Evolutionary conservation across 2,888 invertebrate genomes (phyloP).

Genomic region (Drosophila silvestris): DNA sequence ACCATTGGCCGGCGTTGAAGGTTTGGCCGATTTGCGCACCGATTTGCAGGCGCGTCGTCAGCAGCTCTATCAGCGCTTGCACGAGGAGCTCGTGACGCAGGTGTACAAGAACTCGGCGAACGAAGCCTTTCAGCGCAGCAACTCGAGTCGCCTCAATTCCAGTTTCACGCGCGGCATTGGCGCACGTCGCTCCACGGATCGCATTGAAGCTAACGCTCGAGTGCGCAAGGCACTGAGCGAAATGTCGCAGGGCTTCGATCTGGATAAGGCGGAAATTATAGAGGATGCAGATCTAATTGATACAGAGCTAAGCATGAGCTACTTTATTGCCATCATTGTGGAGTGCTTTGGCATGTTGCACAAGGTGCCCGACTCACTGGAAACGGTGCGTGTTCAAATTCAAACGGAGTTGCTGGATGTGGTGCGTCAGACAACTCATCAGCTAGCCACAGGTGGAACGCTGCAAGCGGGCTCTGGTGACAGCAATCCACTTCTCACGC

Average conservation of each 20-base stretch:
- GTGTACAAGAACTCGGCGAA: conserved; percentile 89
- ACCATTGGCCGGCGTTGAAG: conserved; percentile 92
- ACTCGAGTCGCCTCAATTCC: conserved; percentile 87
- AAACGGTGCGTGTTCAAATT: conserved; percentile 93
- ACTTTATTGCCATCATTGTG: conserved; percentile 92
- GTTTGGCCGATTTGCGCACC: conserved; percentile 91
- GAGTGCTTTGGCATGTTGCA: conserved; percentile 94
- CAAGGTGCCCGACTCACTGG: conserved; percentile 93
- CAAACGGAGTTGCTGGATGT: conserved; percentile 93
- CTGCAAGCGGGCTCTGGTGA: conserved; percentile 46
- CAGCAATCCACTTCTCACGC: conserved; percentile 86
- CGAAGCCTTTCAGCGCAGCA: conserved; percentile 88
- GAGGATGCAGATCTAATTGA: conserved; percentile 88
- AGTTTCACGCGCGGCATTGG: conserved; percentile 87
- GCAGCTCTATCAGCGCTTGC: conserved; percentile 89
- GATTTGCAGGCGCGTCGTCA: conserved; percentile 89
- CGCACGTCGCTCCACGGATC: conserved; percentile 87
- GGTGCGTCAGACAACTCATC: conserved; percentile 92
- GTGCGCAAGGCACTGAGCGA: conserved; percentile 87
- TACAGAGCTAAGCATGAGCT: conserved; percentile 88
- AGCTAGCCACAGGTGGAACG: conserved; percentile 87
- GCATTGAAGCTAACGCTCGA: conserved; percentile 86
- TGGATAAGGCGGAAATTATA: conserved; percentile 86
- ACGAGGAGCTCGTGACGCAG: conserved; percentile 90
- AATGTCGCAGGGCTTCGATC: conserved; percentile 85